These are phyloP conservation scores for Lepisosteus oculatus DNA, from an alignment of 2,113 vertebrate species.

Conservation along the genomic window DNA sequence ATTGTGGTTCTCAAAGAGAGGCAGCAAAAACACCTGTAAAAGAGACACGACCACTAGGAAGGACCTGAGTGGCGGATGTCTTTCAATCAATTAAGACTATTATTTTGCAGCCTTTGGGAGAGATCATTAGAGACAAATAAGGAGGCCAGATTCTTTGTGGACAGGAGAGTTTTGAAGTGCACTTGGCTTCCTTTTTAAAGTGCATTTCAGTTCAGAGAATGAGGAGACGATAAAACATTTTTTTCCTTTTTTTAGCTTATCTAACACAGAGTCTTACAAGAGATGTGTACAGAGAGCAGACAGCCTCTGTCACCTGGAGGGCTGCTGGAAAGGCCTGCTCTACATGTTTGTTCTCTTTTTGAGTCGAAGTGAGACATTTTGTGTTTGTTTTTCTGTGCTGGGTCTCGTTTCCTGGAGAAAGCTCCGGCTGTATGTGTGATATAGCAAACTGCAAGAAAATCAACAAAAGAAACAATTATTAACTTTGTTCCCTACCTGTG, in stretches of 20 bases:
- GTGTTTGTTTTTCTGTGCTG: too few relatives aligned
- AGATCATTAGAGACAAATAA: slow-evolving; percentile 6
- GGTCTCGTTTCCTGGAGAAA: too few relatives aligned
- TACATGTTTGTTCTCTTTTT: not conserved
- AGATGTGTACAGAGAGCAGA: not conserved
- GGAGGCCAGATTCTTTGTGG: not conserved
- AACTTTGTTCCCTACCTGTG: too few relatives aligned
- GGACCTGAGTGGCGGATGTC: not conserved
- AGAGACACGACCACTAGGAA: not conserved
- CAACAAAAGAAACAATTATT: too few relatives aligned
- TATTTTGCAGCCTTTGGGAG: slow-evolving; percentile 11
- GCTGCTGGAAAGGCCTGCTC: not conserved
- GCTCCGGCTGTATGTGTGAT: too few relatives aligned
- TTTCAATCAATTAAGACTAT: slow-evolving; percentile 17
- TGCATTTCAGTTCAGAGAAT: slow-evolving; percentile 5
- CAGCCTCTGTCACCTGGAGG: slow-evolving; percentile 2
- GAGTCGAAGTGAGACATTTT: not conserved
- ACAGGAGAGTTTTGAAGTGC: slow-evolving; percentile 6
- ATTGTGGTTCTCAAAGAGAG: too few relatives aligned
- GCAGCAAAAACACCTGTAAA: not conserved
- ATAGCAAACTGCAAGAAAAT: too few relatives aligned
- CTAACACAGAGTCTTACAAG: too few relatives aligned
- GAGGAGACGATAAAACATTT: slow-evolving; percentile 12
- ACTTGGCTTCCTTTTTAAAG: not conserved
- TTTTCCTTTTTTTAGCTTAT: not conserved